Evolutionary conservation across 2,113 vertebrate genomes (phyloP).

Genomic region (Melospiza georgiana): DNA sequence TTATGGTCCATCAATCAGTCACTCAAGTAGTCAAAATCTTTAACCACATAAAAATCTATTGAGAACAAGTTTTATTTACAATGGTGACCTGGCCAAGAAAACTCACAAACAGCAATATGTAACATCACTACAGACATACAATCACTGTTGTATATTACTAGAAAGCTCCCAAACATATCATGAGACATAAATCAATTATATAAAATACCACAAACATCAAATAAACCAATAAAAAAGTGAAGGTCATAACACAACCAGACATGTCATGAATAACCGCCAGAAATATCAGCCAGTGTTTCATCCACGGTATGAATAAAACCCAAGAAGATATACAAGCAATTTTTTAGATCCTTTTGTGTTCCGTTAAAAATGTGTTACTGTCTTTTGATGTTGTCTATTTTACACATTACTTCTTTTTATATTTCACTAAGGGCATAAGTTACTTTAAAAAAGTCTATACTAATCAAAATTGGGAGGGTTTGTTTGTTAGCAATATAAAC

Average conservation of each 20-base stretch:
- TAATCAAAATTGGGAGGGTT: neutral
- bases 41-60: constrained; percentile 59
- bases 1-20: constrained; percentile 50
- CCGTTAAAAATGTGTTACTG: constrained; percentile 19
- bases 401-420: neutral
- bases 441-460: constrained; percentile 1
- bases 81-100: constrained; percentile 42
- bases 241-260: constrained; percentile 72
- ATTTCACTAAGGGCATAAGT: neutral
- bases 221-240: constrained; percentile 74
- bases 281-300: constrained; percentile 66
- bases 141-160: constrained; percentile 67
- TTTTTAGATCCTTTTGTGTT: constrained; percentile 30
- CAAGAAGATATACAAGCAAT: constrained; percentile 49
- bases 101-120: constrained; percentile 51
- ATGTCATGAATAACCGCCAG: constrained; percentile 71
- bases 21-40: constrained; percentile 56
- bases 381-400: constrained; percentile 25
- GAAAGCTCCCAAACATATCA: constrained; percentile 61
- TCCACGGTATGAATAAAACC: constrained; percentile 51
- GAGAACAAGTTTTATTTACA: constrained; percentile 66
- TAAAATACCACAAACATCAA: constrained; percentile 73
- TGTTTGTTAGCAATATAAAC: neutral
- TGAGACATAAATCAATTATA: constrained; percentile 75
- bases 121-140: constrained; percentile 54